Conservation (phyloP, 2,888 invertebrate genomes). For the Leptinotarsa peninsularis region DNA sequence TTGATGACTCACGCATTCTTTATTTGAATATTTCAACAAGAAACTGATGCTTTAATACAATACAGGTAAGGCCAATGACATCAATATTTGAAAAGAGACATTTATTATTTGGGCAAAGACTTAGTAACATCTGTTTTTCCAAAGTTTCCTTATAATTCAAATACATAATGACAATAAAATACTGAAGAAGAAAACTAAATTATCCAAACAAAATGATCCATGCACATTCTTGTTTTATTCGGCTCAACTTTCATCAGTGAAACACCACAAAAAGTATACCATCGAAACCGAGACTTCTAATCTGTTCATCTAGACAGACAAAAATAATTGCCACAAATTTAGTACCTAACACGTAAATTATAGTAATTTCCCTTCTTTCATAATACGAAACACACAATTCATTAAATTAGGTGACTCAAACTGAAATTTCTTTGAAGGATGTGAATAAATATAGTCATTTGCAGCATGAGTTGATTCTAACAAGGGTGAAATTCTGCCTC, state of each 20-base stretch:
- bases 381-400: constrained; percentile 36
- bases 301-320: constrained; percentile 17
- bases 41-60: too few species aligned
- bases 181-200: too few species aligned
- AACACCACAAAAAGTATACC: constrained; percentile 2
- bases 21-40: too few species aligned
- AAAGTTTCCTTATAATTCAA: too few species aligned
- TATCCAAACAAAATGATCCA: too few species aligned
- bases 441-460: constrained; percentile 45
- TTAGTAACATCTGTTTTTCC: too few species aligned
- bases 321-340: constrained; percentile 32
- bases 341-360: constrained; percentile 42
- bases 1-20: too few species aligned
- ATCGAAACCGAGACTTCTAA: neutral
- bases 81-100: too few species aligned
- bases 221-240: too few species aligned
- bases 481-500: constrained; percentile 34
- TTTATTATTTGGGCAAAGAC: too few species aligned
- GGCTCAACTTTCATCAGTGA: constrained; percentile 1
- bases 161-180: too few species aligned
- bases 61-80: too few species aligned
- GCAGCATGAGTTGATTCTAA: constrained; percentile 31
- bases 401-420: constrained; percentile 44
- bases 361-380: constrained; percentile 37
- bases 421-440: constrained; percentile 33